Evolutionary conservation across 1,140 invertebrate genomes (phyloP).

Genomic region (Drosophila murphyi): DNA sequence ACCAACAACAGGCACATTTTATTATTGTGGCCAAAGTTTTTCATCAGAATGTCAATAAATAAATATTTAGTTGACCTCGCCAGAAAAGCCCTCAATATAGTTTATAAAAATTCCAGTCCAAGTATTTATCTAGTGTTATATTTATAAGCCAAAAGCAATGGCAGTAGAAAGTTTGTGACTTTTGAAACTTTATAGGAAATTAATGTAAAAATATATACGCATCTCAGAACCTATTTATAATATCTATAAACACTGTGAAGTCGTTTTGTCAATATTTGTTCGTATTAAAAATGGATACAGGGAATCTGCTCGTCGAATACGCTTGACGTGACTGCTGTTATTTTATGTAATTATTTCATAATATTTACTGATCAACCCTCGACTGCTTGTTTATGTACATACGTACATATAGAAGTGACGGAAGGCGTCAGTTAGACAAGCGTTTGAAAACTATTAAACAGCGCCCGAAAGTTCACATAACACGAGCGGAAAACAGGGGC

Average conservation of each 20-base stretch:
- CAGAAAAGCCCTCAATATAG: neutral
- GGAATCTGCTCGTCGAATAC: neutral
- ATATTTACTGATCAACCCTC: conserved; percentile 30
- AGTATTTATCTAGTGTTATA: no score
- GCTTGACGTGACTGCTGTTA: neutral
- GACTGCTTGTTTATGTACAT: conserved; percentile 12
- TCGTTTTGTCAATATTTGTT: neutral
- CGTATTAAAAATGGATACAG: no score
- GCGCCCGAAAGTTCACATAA: conserved; percentile 75
- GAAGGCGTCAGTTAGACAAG: conserved; percentile 80
- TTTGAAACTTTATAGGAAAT: no score
- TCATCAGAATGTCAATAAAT: neutral
- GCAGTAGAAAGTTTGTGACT: no score
- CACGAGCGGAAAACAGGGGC: conserved; percentile 54
- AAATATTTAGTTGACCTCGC: neutral
- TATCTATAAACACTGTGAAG: no score
- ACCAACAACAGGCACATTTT: conserved; percentile 1
- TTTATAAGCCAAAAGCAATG: no score
- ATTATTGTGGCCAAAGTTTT: conserved; percentile 8
- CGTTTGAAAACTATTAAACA: conserved; percentile 82
- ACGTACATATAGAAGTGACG: conserved; percentile 51
- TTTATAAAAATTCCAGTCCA: neutral
- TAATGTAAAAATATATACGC: no score
- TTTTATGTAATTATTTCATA: conserved; percentile 2
- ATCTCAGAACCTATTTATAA: no score